Percentiles rank a stretch among this genome's conserved stretches.
phyloP scores from a whole-genome alignment of 2,113 vertebrate genomes.

The Chloropsis hardwickii region DNA sequence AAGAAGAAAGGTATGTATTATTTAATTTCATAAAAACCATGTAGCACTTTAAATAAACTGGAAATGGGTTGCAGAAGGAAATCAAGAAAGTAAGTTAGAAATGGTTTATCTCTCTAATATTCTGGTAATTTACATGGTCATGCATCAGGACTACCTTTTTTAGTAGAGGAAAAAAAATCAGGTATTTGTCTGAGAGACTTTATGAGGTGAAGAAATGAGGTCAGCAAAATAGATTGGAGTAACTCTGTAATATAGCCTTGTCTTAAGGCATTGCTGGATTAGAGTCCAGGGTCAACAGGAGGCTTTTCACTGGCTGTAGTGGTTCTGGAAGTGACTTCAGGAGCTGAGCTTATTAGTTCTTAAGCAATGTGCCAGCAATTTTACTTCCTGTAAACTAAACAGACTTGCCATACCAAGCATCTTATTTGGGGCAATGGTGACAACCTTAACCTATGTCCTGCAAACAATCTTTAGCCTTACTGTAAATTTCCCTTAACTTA shows the following conservation, averaged over 20 bases:
- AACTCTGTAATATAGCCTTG: not conserved
- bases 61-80: not conserved
- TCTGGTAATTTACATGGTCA: not conserved
- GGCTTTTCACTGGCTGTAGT: not conserved
- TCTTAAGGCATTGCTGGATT: not conserved
- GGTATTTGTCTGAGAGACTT: not conserved
- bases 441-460: not conserved
- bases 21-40: not conserved
- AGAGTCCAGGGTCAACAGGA: not conserved
- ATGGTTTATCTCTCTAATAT: not conserved
- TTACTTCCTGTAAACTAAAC: not conserved
- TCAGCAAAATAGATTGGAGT: not conserved
- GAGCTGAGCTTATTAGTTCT: not conserved
- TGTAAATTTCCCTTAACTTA: not conserved
- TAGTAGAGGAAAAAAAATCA: rapidly evolving
- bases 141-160: not conserved
- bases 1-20: not conserved
- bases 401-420: not conserved
- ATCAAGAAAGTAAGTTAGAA: not conserved
- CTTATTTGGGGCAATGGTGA: not conserved
- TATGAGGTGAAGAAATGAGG: not conserved
- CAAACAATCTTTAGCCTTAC: not conserved
- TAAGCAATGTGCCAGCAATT: not conserved
- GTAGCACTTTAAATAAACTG: not conserved
- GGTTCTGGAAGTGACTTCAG: not conserved